Conservation (phyloP, 2,888 invertebrate species). For the Cenopis cana region DNA sequence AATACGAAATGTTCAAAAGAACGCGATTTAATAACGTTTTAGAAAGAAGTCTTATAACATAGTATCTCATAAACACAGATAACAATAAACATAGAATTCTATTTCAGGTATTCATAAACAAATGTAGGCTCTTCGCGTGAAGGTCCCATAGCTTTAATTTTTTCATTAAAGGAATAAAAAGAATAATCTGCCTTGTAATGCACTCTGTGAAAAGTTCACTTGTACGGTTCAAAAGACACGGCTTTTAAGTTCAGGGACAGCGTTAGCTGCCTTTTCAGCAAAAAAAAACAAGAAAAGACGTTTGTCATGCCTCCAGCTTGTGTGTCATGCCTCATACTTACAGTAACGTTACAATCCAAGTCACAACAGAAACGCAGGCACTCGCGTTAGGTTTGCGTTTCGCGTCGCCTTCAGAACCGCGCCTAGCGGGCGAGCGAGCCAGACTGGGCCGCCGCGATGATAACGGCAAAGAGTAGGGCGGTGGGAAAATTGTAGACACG, state of each 20-base stretch:
- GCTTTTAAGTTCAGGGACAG: background rate
- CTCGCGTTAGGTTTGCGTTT: conserved; percentile 42
- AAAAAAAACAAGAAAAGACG: background rate
- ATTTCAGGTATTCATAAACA: conserved; percentile 4
- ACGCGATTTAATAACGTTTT: background rate
- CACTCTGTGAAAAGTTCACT: background rate
- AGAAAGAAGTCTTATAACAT: background rate
- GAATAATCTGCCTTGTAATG: background rate
- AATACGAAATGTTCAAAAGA: background rate
- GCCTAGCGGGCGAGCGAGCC: conserved; percentile 42
- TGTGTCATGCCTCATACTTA: conserved; percentile 24
- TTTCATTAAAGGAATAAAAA: background rate
- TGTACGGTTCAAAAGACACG: background rate
- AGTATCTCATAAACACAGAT: background rate
- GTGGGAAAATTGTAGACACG: conserved; percentile 48
- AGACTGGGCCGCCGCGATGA: conserved; percentile 49
- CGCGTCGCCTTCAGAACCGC: conserved; percentile 27
- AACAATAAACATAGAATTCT: background rate
- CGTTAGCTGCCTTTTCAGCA: background rate
- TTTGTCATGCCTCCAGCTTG: background rate
- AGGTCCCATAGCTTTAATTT: background rate
- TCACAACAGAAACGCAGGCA: conserved; percentile 43
- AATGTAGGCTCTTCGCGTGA: background rate
- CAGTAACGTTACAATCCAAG: conserved; percentile 37
- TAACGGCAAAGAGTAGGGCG: conserved; percentile 50